These are phyloP conservation scores for Crotalus horridus DNA, from an alignment of 2,113 vertebrate species.

Conservation along the genomic window DNA sequence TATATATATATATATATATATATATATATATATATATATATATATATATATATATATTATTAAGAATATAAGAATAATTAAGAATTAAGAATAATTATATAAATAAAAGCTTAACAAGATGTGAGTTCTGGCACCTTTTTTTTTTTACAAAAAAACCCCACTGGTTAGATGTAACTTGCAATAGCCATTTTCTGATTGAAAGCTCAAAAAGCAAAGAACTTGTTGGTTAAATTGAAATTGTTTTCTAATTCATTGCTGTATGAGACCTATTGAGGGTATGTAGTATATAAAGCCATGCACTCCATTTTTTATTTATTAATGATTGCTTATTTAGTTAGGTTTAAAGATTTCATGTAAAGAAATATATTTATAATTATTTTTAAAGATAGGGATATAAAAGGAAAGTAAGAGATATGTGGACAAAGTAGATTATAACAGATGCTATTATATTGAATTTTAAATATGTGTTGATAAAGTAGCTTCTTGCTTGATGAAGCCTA, in stretches of 20 bases:
- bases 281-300: not conserved
- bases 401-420: conserved; percentile 40
- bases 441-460: conserved; percentile 49
- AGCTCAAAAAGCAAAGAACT: not conserved
- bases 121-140: no score
- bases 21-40: no score
- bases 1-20: no score
- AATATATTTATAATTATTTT: conserved; percentile 7
- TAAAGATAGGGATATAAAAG: not conserved
- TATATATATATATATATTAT: no score
- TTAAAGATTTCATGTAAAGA: conserved; percentile 29
- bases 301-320: not conserved
- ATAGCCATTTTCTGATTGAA: not conserved
- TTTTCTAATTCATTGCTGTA: not conserved
- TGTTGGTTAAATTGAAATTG: not conserved
- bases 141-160: no score
- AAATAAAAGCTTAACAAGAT: no score
- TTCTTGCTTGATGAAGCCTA: not conserved
- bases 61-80: no score
- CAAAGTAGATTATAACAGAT: conserved; percentile 34
- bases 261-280: not conserved
- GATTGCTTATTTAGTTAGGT: conserved; percentile 15
- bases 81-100: no score
- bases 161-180: no score
- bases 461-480: not conserved